Conservation (phyloP, 92 coral and sea anemone species). For the Zoanthus sociatus region DNA sequence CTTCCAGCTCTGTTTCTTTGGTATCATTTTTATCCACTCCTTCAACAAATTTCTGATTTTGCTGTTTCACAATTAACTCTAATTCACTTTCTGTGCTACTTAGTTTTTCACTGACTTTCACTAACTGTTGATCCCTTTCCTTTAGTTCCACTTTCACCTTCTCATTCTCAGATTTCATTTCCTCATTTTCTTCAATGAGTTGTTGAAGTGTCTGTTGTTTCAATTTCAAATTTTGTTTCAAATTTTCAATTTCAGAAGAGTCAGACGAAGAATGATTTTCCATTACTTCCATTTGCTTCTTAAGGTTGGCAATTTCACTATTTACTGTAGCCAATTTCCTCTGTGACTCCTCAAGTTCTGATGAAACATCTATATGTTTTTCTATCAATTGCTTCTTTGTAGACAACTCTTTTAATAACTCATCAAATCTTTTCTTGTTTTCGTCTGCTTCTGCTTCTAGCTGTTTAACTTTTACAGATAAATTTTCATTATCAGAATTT, state of each 20-base stretch:
- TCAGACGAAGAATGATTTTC: slow-evolving; percentile 89
- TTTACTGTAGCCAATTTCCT: slow-evolving; percentile 61
- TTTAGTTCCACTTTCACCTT: slow-evolving; percentile 69
- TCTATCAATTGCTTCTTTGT: slow-evolving; percentile 63
- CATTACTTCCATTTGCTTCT: slow-evolving; percentile 66
- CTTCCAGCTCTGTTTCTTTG: slow-evolving; percentile 76
- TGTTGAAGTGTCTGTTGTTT: slow-evolving; percentile 86
- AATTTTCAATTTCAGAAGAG: slow-evolving; percentile 80
- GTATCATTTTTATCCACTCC: slow-evolving; percentile 80
- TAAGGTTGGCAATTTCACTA: slow-evolving; percentile 64
- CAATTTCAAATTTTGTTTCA: slow-evolving; percentile 82
- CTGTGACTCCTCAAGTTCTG: slow-evolving; percentile 60
- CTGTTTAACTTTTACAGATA: slow-evolving; percentile 64
- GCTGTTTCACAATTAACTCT: slow-evolving; percentile 69
- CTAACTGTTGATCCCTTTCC: slow-evolving; percentile 51
- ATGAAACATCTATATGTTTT: slow-evolving; percentile 53
- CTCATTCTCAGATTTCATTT: slow-evolving; percentile 78
- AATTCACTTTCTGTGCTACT: slow-evolving; percentile 65
- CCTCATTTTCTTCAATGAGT: slow-evolving; percentile 83
- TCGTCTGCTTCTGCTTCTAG: slow-evolving; percentile 79
- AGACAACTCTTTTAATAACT: slow-evolving; percentile 56
- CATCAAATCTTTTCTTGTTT: slow-evolving; percentile 73
- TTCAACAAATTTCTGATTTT: slow-evolving; percentile 71
- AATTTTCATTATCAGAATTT: slow-evolving; percentile 83
- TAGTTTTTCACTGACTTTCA: slow-evolving; percentile 54